These are phyloP conservation scores for Tapera naevia DNA, from an alignment of 2,797 vertebrate genomes.

Conservation along the genomic window DNA sequence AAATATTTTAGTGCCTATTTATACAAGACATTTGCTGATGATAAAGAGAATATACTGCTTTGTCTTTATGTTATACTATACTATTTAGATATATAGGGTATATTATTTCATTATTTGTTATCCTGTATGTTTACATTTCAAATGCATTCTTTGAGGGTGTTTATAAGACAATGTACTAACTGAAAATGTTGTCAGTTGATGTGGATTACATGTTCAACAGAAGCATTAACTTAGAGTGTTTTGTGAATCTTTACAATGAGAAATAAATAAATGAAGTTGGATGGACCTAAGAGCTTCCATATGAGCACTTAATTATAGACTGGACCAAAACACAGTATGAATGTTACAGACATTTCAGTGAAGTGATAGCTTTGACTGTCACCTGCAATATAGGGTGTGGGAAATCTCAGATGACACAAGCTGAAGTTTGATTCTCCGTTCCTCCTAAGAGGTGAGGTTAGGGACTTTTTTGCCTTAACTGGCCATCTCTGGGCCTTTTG, in stretches of 20 bases:
- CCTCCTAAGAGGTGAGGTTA: background rate
- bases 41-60: background rate
- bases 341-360: background rate
- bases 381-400: background rate
- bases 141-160: background rate
- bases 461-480: background rate
- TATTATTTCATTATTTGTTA: background rate
- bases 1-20: background rate
- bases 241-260: background rate
- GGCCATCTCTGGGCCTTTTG: background rate
- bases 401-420: background rate
- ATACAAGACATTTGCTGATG: background rate
- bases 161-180: background rate
- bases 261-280: background rate
- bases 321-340: background rate
- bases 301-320: background rate
- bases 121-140: background rate
- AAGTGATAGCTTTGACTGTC: background rate
- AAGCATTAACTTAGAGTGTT: background rate
- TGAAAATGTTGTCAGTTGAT: background rate
- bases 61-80: background rate
- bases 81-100: background rate
- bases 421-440: background rate
- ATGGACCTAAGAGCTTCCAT: background rate
- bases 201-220: background rate